These are phyloP conservation scores for Sialis fuliginosa DNA, from an alignment of 2,888 invertebrate species.

Conservation along the genomic window DNA sequence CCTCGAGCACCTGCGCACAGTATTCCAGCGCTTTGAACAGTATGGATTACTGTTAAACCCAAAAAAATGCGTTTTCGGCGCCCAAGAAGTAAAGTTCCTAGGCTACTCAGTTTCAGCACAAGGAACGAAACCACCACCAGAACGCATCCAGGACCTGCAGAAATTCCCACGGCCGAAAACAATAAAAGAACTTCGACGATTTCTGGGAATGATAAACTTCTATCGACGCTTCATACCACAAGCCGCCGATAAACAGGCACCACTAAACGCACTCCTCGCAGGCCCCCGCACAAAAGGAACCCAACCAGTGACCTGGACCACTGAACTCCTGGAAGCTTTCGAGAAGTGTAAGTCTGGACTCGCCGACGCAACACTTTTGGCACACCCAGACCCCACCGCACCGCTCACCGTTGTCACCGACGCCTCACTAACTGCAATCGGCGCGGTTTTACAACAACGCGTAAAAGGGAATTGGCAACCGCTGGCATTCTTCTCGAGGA, in stretches of 20 bases:
- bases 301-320: too few species aligned
- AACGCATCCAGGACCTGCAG: constrained; percentile 7
- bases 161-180: too few species aligned
- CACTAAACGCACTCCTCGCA: not conserved
- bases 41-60: too few species aligned
- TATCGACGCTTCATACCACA: not conserved
- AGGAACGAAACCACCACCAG: constrained; percentile 8
- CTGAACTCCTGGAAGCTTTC: too few species aligned
- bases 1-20: too few species aligned
- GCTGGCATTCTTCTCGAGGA: constrained; percentile 11
- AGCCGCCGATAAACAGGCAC: constrained; percentile 2
- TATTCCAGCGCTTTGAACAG: too few species aligned
- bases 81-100: constrained; percentile 7
- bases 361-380: constrained; percentile 2
- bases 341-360: too few species aligned
- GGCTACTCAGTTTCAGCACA: constrained; percentile 8
- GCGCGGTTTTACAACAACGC: constrained; percentile 11
- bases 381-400: constrained; percentile 2
- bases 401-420: constrained; percentile 5
- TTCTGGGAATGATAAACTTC: not conserved
- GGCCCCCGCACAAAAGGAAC: too few species aligned
- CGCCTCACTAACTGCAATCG: constrained; percentile 5
- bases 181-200: too few species aligned
- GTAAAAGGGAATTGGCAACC: constrained; percentile 9
- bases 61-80: constrained; percentile 10